Evolutionary conservation across 2,888 invertebrate genomes (phyloP).

Genomic region (Pammene fasciana): DNA sequence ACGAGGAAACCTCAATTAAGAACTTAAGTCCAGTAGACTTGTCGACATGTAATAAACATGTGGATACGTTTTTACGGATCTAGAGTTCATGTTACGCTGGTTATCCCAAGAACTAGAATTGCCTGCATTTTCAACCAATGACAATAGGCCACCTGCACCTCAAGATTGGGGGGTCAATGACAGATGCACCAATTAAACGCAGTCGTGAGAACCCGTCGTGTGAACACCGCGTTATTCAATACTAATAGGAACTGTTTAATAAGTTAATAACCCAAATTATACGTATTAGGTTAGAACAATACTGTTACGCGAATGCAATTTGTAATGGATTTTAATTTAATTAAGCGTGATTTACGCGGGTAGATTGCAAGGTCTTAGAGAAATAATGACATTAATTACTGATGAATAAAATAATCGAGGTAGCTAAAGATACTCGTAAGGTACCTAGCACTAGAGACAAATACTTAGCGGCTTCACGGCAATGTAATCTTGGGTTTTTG

Average conservation of each 20-base stretch:
- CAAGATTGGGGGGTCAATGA: slow-evolving; percentile 54
- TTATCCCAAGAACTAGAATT: background rate
- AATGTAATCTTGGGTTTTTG: no score
- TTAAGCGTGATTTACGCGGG: slow-evolving; percentile 22
- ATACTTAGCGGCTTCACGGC: no score
- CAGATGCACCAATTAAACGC: slow-evolving; percentile 49
- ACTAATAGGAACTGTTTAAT: slow-evolving; percentile 41
- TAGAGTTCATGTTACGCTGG: background rate
- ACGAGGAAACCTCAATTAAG: background rate
- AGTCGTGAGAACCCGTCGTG: slow-evolving; percentile 49
- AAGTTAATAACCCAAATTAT: slow-evolving; percentile 41
- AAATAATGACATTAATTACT: slow-evolving; percentile 11
- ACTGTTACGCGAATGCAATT: slow-evolving; percentile 26
- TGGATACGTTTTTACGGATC: background rate
- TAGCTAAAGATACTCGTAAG: no score
- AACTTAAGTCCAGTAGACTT: background rate
- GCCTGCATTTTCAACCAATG: background rate
- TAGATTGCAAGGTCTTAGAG: background rate
- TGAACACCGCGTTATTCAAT: slow-evolving; percentile 43
- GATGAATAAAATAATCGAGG: background rate
- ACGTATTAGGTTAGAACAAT: slow-evolving; percentile 31
- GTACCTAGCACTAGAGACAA: background rate
- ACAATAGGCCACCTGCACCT: slow-evolving; percentile 35
- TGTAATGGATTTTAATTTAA: slow-evolving; percentile 24
- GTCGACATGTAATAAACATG: no score